A percentile compares a stretch with the other conserved stretches of the same genome.
phyloP scores from a whole-genome alignment of 1,140 invertebrate genomes.

The Dendroctonus valens region DNA sequence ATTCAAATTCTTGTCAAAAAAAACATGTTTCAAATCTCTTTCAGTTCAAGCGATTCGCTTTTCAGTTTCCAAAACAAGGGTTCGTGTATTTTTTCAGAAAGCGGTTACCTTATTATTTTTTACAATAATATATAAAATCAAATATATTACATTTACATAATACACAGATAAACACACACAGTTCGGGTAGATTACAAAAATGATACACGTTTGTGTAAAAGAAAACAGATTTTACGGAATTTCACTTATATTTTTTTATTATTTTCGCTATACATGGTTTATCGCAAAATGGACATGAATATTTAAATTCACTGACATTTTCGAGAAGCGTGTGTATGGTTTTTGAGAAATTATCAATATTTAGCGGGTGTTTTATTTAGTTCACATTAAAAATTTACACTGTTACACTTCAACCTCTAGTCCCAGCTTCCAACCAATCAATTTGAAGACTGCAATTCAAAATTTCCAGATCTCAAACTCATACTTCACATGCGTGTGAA shows the following conservation, averaged over 20 bases:
- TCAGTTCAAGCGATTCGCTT: slow-evolving; percentile 11
- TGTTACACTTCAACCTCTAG: slow-evolving; percentile 30
- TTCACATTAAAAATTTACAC: slow-evolving; percentile 36
- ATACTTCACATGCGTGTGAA: not conserved
- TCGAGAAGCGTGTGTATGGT: not conserved
- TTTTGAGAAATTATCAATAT: slow-evolving; percentile 20
- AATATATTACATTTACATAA: slow-evolving; percentile 35
- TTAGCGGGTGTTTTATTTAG: slow-evolving; percentile 34
- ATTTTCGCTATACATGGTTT: not conserved
- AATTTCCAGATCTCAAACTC: no score
- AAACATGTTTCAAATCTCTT: slow-evolving; percentile 13
- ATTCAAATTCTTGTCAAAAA: slow-evolving; percentile 33
- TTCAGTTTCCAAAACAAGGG: slow-evolving; percentile 32
- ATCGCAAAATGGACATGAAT: no score
- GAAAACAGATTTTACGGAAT: slow-evolving; percentile 13
- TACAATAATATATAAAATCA: slow-evolving; percentile 43
- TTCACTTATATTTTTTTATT: slow-evolving; percentile 21
- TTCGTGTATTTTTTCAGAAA: slow-evolving; percentile 37
- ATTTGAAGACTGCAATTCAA: not conserved
- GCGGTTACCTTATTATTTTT: slow-evolving; percentile 39
- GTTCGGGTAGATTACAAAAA: slow-evolving; percentile 23
- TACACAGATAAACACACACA: slow-evolving; percentile 32
- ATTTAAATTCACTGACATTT: no score
- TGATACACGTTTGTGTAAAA: slow-evolving; percentile 31
- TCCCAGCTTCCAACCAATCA: slow-evolving; percentile 5